phyloP scores from a whole-genome alignment of 2,113 vertebrate genomes.

The Mionectes macconnelli region DNA sequence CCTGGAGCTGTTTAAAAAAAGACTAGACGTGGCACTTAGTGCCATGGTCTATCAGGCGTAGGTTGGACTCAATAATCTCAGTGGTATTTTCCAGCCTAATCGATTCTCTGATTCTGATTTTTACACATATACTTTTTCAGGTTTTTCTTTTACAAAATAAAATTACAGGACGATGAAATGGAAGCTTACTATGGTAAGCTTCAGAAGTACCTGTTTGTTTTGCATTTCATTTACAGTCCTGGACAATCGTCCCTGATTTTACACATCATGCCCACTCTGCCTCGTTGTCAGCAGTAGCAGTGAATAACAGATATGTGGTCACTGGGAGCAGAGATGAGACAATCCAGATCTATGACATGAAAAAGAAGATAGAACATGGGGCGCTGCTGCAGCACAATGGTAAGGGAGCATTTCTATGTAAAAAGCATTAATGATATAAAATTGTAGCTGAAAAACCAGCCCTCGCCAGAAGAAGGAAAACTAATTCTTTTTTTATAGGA shows the following conservation, averaged over 20 bases:
- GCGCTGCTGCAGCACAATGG: constrained; percentile 88
- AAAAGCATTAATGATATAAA: background rate
- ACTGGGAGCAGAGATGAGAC: constrained; percentile 97
- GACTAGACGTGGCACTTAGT: background rate
- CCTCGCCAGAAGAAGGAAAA: background rate
- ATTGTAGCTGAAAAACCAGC: background rate
- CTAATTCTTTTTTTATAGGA: background rate
- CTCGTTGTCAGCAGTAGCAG: constrained; percentile 82
- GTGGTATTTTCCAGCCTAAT: background rate
- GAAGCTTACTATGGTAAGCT: background rate
- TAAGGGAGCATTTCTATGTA: constrained; percentile 44
- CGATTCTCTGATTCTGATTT: background rate
- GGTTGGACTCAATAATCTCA: background rate
- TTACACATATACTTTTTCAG: accelerated
- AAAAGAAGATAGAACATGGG: constrained; percentile 87
- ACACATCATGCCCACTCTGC: constrained; percentile 92
- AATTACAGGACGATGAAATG: background rate
- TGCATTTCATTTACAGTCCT: constrained; percentile 74
- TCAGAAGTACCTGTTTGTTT: background rate
- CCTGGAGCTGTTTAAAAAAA: background rate
- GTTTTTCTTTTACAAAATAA: background rate
- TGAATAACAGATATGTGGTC: constrained; percentile 86
- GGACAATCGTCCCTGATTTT: constrained; percentile 82
- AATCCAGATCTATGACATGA: constrained; percentile 95
- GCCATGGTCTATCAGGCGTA: background rate